Evolutionary conservation across 2,113 vertebrate genomes (phyloP), one percentile per base, ranked within the genome.

Genomic region (Ammodytes marinus): DNA sequence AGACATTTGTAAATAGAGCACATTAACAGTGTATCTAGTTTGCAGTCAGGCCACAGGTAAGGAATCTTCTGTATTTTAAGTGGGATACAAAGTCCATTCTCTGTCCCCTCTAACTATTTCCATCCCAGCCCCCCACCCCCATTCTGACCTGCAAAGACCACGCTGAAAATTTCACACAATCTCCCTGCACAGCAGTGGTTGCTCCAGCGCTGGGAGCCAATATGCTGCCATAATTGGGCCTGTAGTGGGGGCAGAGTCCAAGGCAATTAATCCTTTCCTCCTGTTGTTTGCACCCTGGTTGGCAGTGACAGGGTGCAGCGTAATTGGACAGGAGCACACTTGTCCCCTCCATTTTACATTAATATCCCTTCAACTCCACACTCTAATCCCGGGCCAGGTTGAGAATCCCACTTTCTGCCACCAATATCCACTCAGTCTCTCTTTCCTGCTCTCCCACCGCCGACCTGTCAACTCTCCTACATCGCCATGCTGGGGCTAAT

Each of bases 181-280:
- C 97, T 98, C 96, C 96, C 96, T 96, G 95, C 97, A 98, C 97
- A 98, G 97, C 97, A 97, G 97, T 98, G 95, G 92, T 93, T 96
- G 95, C 96, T 95, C 96, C 95, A 96, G 96, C 92, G 94, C 97
- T 97, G 95, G 95, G 96, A 97, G 96, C 98, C 97, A 98, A 98
- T 97, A 97, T 97, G 96, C 96, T 97, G 96, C 97, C 96, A 96
- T 99, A 99, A 99, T 99, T 99, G 97, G 97, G 96, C 95, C 97
- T 97, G 95, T 96, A 97, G 97, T 95, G 95, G 97, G 94, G 96
- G 96, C 96, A 98, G 96, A 98, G 97, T 98, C 97, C 97, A 97
- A 97, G 96, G 97, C 98, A 99, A 99, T 99, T 99, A 99, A 99
- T 99, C 96, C 97, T 96, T 95, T 95, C 96, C 97, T 97, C 95